Evolutionary conservation across 2,113 vertebrate genomes (phyloP).

Genomic region (Prochilodus magdalenae): DNA sequence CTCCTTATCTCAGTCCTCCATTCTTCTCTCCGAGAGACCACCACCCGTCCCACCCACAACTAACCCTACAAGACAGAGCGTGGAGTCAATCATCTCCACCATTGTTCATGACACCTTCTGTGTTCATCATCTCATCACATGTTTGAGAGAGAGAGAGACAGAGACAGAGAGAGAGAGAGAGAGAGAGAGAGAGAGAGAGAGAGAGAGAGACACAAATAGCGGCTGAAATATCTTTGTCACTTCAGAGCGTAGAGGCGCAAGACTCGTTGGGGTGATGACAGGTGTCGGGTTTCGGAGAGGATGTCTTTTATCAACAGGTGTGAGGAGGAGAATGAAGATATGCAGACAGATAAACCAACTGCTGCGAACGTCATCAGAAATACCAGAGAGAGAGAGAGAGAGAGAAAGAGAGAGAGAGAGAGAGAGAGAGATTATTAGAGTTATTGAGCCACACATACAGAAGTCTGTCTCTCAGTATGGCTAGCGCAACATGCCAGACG

Average conservation of each 20-base stretch:
- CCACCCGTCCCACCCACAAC: not conserved
- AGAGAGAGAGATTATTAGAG: too few relatives aligned
- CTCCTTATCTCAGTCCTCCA: too few relatives aligned
- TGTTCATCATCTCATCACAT: constrained; percentile 8
- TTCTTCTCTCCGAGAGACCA: not conserved
- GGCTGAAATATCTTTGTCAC: constrained; percentile 15
- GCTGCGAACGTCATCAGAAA: constrained; percentile 64
- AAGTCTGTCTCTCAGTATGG: too few relatives aligned
- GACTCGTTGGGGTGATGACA: constrained; percentile 66
- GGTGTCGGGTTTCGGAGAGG: constrained; percentile 63
- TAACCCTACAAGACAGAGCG: not conserved
- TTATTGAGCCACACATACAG: too few relatives aligned
- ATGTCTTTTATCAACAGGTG: constrained; percentile 82
- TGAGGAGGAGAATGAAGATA: constrained; percentile 72
- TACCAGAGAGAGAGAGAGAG: constrained; percentile 15
- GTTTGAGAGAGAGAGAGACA: not conserved
- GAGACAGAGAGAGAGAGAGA: not conserved
- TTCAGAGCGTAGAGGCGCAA: constrained; percentile 29
- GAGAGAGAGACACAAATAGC: constrained; percentile 25
- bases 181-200: constrained; percentile 13
- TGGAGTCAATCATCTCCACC: too few relatives aligned
- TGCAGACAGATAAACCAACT: constrained; percentile 69
- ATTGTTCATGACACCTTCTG: not conserved
- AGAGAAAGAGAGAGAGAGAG: not conserved
- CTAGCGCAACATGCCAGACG: too few relatives aligned